phyloP scores from a whole-genome alignment of 2,888 invertebrate genomes.

The Amphipoea oculea region DNA sequence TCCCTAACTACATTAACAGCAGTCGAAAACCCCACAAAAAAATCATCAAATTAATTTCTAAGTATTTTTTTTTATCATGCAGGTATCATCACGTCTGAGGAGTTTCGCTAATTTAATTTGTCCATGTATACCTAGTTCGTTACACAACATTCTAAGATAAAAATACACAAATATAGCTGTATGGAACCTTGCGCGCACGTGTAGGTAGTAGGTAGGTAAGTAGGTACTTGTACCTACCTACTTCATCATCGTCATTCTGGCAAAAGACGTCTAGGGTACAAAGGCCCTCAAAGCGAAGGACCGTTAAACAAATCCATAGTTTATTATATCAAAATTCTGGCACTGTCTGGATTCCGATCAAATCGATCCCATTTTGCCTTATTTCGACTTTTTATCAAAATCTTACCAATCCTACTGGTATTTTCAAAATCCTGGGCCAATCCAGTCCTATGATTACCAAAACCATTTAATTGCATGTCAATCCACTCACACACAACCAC shows the following conservation, averaged over 20 bases:
- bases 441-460: background rate
- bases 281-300: background rate
- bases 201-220: no score
- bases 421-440: background rate
- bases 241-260: background rate
- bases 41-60: no score
- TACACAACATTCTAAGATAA: background rate
- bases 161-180: background rate
- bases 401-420: background rate
- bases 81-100: no score
- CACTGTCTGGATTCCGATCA: background rate
- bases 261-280: background rate
- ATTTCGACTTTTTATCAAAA: background rate
- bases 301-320: background rate
- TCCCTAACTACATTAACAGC: no score
- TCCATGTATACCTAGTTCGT: no score
- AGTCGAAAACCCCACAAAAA: no score
- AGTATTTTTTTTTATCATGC: no score
- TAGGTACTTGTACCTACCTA: background rate
- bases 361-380: no score
- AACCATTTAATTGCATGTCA: background rate
- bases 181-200: background rate
- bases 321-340: background rate
- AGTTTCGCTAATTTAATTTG: no score
- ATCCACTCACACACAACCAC: background rate